Conservation (phyloP, 2,888 invertebrate species). For the Ochropleura plecta region DNA sequence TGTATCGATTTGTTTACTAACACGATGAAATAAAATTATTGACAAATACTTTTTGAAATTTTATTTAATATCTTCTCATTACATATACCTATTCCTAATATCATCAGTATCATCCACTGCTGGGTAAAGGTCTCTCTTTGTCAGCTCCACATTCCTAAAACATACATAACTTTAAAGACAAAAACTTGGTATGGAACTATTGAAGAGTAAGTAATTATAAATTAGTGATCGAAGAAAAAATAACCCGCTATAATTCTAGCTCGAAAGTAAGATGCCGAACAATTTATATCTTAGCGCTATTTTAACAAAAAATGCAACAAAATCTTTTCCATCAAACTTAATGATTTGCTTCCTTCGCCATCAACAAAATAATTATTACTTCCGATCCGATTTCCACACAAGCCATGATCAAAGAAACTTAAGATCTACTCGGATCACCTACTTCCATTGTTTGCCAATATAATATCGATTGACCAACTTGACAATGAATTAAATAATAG, state of each 20-base stretch:
- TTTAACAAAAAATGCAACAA: conserved; percentile 17
- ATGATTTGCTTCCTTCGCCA: conserved; percentile 20
- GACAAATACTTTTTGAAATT: conserved; percentile 20
- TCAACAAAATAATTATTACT: conserved; percentile 27
- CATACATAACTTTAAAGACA: too few species aligned
- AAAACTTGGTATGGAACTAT: background rate
- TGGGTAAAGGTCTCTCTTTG: too few species aligned
- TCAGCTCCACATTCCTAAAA: too few species aligned
- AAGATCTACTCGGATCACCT: conserved; percentile 45
- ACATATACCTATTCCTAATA: too few species aligned
- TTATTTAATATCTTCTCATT: background rate
- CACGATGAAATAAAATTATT: conserved; percentile 63
- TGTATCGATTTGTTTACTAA: conserved; percentile 67
- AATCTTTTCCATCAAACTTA: conserved; percentile 13
- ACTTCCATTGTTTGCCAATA: conserved; percentile 50
- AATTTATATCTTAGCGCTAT: background rate
- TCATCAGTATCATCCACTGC: background rate
- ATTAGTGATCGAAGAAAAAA: background rate
- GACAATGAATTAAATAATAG: conserved; percentile 39
- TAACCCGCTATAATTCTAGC: background rate
- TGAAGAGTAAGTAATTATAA: background rate
- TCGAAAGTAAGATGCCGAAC: background rate
- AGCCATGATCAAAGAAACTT: conserved; percentile 52
- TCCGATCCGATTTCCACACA: conserved; percentile 52
- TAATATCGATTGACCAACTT: conserved; percentile 42